Conservation (phyloP, 2,797 vertebrate species). For the Acestrorhynchus altus region DNA sequence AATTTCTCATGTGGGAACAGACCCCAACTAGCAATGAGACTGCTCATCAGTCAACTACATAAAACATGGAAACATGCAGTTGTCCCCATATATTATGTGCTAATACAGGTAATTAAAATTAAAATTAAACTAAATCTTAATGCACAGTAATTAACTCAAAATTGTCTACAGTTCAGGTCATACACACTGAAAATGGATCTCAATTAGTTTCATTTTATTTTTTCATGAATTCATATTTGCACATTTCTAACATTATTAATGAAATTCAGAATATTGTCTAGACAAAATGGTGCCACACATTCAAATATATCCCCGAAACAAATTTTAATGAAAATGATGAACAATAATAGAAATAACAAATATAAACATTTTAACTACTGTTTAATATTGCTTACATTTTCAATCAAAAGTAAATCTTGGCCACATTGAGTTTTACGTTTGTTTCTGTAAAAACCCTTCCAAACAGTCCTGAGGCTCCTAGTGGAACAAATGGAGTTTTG, state of each 20-base stretch:
- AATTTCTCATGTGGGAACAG: no score
- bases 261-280: not conserved
- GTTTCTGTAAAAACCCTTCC: not conserved
- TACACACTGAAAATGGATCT: not conserved
- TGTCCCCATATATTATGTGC: no score
- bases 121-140: no score
- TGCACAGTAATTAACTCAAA: no score
- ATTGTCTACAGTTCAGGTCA: no score
- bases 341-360: not conserved
- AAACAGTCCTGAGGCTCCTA: no score
- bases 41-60: no score
- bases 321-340: not conserved
- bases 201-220: not conserved
- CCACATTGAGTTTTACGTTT: not conserved
- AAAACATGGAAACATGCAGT: no score
- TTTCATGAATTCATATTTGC: not conserved
- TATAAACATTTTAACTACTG: constrained; percentile 7
- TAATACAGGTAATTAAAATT: no score
- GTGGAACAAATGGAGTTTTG: not conserved
- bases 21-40: no score
- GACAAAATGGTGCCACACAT: not conserved
- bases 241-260: constrained; percentile 29
- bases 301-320: not conserved
- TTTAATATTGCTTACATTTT: constrained; percentile 12
- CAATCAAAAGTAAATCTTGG: not conserved